Evolutionary conservation across 2,797 vertebrate species (phyloP).

Genomic region (Notolabrus celidotus): DNA sequence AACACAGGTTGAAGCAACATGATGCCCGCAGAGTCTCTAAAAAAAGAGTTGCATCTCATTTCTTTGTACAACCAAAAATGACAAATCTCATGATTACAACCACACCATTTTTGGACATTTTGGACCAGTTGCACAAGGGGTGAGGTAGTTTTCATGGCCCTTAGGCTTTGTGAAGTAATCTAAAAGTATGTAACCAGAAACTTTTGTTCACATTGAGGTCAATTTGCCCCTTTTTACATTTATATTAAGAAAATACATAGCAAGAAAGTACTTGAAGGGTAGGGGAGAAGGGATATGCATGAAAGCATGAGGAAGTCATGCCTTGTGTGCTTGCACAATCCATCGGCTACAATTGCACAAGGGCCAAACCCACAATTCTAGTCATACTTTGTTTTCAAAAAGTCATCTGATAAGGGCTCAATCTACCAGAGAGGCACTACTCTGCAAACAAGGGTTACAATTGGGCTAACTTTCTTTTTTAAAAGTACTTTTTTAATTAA

Average conservation of each 20-base stretch:
- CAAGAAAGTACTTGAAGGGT: neutral
- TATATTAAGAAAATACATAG: neutral
- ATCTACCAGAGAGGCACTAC: neutral
- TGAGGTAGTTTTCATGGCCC: no score
- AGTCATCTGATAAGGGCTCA: neutral
- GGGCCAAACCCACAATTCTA: conserved; percentile 12
- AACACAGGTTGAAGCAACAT: no score
- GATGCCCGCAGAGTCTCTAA: no score
- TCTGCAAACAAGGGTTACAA: neutral
- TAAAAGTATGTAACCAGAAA: neutral
- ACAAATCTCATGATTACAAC: no score
- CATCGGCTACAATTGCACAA: conserved; percentile 35
- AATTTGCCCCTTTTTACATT: no score
- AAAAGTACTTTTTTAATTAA: neutral
- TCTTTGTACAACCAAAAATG: no score
- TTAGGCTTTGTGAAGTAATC: no score
- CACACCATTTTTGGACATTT: no score
- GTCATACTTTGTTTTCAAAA: neutral
- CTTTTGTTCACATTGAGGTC: neutral
- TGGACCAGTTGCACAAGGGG: no score
- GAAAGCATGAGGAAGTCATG: conserved; percentile 48
- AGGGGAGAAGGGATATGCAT: neutral
- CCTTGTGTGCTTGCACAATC: conserved; percentile 30
- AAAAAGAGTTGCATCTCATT: no score
- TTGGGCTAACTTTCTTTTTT: neutral